Evolutionary conservation across 2,888 invertebrate species (phyloP), one percentile per base, ranked within the genome.

Genomic region (Protonemura montana): DNA sequence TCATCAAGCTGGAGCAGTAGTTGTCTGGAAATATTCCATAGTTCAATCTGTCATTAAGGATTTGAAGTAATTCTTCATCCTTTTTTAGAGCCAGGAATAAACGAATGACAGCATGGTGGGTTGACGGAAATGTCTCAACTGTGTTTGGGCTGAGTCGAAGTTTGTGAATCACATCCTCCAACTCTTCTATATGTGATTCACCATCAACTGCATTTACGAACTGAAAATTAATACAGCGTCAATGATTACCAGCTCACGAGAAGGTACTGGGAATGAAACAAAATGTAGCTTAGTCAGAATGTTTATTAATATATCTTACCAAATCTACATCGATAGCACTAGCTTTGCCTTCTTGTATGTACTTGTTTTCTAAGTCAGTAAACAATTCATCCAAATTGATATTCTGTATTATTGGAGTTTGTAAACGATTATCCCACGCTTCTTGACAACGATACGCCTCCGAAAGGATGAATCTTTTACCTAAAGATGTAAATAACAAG

Each of bases 11-110:
- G 10, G 95, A 95, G 41, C 94, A 93, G 89, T 95, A 96, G 87
- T 94, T 91, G 91, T 99, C 98, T n/a, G 97, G 94, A 90, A 98
- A 98, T 42, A 99, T 91, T 0, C 99, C 99, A 92, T 96, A 99
- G 90, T 96, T 95, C 25, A 96, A 90, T 86, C 97, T 95, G 90
- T 98, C 96, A 89, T 95, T 94, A 82, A 99, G 92, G 7, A 98
- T 93, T 25, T 93, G 92, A 0, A 97, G 90, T 21, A 98, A 91
- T 86, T 95, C 94, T 25, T 94, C 93, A n/a, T 92, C 91, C 88
- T 94, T 92, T 10, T 93, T 93, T 89, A 91, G 91, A 82, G 93
- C 92, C 0, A 94, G 89, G 87, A 93, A 93, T 89, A 92, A 92
- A 88, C 95, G 93, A 6, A 97, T 92, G 30, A 96, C 93, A 21